Base-by-base conservation (phyloP, 2,113 vertebrate genomes). In the Pachyramphus minor region DNA sequence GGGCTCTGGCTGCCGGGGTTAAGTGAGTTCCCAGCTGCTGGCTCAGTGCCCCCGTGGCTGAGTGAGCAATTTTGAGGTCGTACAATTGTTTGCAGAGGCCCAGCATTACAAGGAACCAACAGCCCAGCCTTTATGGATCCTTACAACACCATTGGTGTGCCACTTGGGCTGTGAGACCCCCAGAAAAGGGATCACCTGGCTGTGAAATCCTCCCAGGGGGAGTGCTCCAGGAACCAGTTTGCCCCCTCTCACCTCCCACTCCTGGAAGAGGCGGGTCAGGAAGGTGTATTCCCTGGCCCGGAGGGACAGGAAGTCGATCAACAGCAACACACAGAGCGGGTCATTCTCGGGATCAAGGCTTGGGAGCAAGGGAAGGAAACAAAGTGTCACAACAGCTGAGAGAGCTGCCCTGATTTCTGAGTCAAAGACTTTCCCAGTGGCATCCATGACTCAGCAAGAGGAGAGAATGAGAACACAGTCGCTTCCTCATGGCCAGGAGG, bases 261-360 rank as follows among this genome's bases (percentile, higher is more conserved):
- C 99, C 87, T 99, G 98, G 92, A 98, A 99, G 49, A 99, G 96
- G 83, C 98, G 98, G 76, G 98, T 98, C 92, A 99, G 97, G 95
- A 98, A 98, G 58, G 97, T 87, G 35, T 99, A 99, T 71, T 99
- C 98, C 79, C 98, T 98, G 9, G 98, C 99, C 68, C 99, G 98
- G 27, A 99, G 97, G 17, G 98, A 98, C 97, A 99, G 97, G 92
- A 99, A 99, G 91, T 99, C 99, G 0, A 99, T 97, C 49, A 99
- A 75, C 90, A 99, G 98, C 92, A 99, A 98, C 98, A 99, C 98
- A 58, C 99, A 99, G 52, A 99, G 98, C 0, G 99, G 99, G 96
- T 99, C 99, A 12, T 98, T 98, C 10, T 99, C 99, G 0, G 99
- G 99, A 94, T 99, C 99, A 41, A 99, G 98, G 96, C 99, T 99